Percentiles rank a stretch among this genome's conserved stretches.
Evolutionary conservation across 2,797 vertebrate genomes (phyloP).

Genomic region (Sebastes diploproa): DNA sequence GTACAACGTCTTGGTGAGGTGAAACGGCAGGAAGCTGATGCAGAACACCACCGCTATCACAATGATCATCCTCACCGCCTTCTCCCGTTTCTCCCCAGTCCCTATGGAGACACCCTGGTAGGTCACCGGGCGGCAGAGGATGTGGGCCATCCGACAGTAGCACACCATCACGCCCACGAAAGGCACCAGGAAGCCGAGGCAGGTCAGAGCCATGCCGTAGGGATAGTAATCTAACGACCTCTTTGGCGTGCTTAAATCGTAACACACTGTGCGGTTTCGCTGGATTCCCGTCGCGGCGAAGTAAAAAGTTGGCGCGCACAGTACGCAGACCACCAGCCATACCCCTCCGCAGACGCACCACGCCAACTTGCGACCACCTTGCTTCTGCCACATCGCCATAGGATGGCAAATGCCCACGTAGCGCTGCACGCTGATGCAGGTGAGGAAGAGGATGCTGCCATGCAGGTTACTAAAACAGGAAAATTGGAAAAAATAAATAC

Average conservation of each 20-base stretch:
- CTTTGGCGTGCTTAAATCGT: slow-evolving; percentile 88
- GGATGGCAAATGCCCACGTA: slow-evolving; percentile 97
- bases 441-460: slow-evolving; percentile 95
- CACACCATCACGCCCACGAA: slow-evolving; percentile 88
- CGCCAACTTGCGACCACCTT: slow-evolving; percentile 84
- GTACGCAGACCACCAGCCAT: slow-evolving; percentile 84
- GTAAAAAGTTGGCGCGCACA: slow-evolving; percentile 90
- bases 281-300: slow-evolving; percentile 91
- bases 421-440: slow-evolving; percentile 96
- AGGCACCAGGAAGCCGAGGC: slow-evolving; percentile 90
- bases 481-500: background rate
- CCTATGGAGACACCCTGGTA: slow-evolving; percentile 59
- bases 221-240: slow-evolving; percentile 87
- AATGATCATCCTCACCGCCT: slow-evolving; percentile 90
- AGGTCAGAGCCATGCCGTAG: slow-evolving; percentile 92
- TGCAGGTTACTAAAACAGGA: slow-evolving; percentile 87
- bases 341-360: slow-evolving; percentile 87
- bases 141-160: slow-evolving; percentile 89
- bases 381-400: slow-evolving; percentile 88
- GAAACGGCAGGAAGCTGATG: slow-evolving; percentile 95
- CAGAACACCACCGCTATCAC: slow-evolving; percentile 89
- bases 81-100: slow-evolving; percentile 85
- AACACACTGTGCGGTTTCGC: slow-evolving; percentile 95
- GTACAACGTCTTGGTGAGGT: slow-evolving; percentile 94
- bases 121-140: slow-evolving; percentile 82